Base-by-base conservation (phyloP, 2,113 vertebrate genomes). In the Takifugu flavidus region DNA sequence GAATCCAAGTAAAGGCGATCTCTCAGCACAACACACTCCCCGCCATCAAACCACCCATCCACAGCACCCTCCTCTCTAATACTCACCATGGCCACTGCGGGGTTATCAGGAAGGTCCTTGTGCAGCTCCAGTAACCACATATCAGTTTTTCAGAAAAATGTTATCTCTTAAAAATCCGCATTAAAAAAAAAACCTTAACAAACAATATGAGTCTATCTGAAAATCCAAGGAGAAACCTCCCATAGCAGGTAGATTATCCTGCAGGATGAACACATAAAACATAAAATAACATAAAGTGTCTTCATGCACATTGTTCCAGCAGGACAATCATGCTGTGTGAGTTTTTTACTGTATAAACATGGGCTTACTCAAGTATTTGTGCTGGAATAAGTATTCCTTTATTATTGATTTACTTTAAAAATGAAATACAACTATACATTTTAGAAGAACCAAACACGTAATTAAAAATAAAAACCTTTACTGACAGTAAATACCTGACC, bases 1-100 rank as follows among this genome's bases (percentile, higher is more conserved):
- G 50, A 75, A 71, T 81, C 79, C 62, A 78, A 78, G 74, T 74
- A 80, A 83, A 84, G 82, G 75, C 84, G 82, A 85, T 82, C 78
- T 80, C 78, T 74, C 1, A 28, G 63, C 46, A 20, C 59, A 5
- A 1, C 52, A 14, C 28, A 6, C n/a, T 8, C 47, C n/a, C 13
- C 47, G 3, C 46, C 13, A 25, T 7, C 15, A 4, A 25, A 14
- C 47, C 6, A 49, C n/a, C 14, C 49, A 50, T 7, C 15, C 49
- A 50, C 49, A 5, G 13, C 66, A 15, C 72, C 62, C 31, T 49
- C 77, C 49, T 55, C 56, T 55, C 64, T 70, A 27, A 44, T 31
- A 70, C 62, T 59, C 65, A 27, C 67, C 78, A 34, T 70, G 49
- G 64, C 65, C 49, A 62, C 78, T 59, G 76, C 83, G 59, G 76